phyloP scores from a whole-genome alignment of 2,888 invertebrate species.

The Amphiduros pacificus region DNA sequence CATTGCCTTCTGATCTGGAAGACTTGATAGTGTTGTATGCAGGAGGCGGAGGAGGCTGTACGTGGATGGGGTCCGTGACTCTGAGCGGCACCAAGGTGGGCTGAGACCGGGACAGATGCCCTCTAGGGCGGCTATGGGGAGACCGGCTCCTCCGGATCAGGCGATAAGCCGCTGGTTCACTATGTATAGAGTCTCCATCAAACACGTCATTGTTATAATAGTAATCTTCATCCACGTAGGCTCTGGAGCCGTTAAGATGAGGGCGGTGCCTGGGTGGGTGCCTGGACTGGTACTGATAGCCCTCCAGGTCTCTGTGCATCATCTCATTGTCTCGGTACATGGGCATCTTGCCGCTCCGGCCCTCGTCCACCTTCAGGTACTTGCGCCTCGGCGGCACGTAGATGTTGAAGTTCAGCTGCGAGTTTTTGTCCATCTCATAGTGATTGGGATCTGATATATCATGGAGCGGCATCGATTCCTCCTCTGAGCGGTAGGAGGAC shows the following conservation, averaged over 20 bases:
- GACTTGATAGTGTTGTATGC: not conserved
- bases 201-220: not conserved
- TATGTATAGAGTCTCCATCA: slow-evolving; percentile 10
- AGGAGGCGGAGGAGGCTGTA: not conserved
- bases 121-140: not conserved
- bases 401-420: not conserved
- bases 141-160: not conserved
- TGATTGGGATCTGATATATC: not conserved
- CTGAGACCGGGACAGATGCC: not conserved
- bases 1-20: not conserved
- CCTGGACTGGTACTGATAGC: not conserved
- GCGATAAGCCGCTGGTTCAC: slow-evolving; percentile 9
- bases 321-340: not conserved
- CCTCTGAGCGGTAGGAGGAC: not conserved
- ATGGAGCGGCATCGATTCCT: slow-evolving; percentile 2
- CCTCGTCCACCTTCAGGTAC: slow-evolving; percentile 21
- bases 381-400: slow-evolving; percentile 1
- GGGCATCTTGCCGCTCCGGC: not conserved
- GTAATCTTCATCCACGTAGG: slow-evolving; percentile 1
- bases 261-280: not conserved
- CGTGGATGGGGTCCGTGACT: not conserved
- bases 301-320: not conserved
- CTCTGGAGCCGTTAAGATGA: not conserved
- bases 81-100: not conserved
- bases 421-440: not conserved